Conservation (phyloP, 2,797 vertebrate species). For the Sebastes itinus region DNA sequence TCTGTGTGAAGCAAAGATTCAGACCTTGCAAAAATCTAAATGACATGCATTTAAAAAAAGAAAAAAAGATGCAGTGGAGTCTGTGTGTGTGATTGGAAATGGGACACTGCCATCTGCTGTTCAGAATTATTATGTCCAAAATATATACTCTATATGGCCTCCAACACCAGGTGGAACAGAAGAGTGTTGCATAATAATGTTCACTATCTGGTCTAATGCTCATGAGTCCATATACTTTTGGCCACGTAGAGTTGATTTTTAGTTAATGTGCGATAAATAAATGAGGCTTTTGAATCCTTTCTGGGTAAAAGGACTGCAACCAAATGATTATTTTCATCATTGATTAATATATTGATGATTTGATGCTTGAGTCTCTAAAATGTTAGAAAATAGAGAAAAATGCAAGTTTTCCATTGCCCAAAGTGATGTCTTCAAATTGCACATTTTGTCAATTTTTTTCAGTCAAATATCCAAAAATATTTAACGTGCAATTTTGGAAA, state of each 20-base stretch:
- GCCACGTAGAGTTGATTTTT: neutral
- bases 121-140: neutral
- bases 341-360: neutral
- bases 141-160: no score
- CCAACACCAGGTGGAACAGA: neutral
- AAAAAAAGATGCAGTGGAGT: neutral
- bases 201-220: neutral
- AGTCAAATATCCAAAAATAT: neutral
- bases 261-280: neutral
- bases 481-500: neutral
- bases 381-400: neutral
- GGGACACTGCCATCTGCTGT: slow-evolving; percentile 77
- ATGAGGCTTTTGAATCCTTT: neutral
- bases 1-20: neutral
- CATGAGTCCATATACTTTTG: neutral
- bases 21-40: neutral
- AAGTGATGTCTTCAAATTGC: neutral
- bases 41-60: neutral
- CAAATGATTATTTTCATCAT: neutral
- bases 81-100: slow-evolving; percentile 26
- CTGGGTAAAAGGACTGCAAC: neutral
- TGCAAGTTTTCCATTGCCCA: no score
- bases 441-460: neutral
- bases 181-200: neutral
- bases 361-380: neutral